Conservation (phyloP, 1,140 invertebrate genomes). For the Charaxes varanes region DNA sequence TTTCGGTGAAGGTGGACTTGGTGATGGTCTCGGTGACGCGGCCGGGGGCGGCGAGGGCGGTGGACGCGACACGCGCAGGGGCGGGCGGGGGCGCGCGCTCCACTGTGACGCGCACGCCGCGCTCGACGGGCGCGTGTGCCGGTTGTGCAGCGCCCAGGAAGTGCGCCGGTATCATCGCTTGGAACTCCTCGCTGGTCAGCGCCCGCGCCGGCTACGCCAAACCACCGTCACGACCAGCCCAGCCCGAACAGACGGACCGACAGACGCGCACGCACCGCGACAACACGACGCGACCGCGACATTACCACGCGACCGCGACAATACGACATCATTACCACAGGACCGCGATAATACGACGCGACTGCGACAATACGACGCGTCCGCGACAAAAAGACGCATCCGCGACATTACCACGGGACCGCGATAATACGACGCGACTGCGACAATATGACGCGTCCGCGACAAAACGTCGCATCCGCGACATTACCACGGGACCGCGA, state of each 20-base stretch:
- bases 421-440: too few species aligned
- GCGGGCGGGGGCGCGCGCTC: slow-evolving; percentile 72
- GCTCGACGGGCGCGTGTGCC: slow-evolving; percentile 27
- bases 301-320: too few species aligned
- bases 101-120: slow-evolving; percentile 73
- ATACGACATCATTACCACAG: too few species aligned
- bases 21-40: slow-evolving; percentile 94
- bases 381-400: too few species aligned
- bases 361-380: too few species aligned
- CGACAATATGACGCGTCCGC: too few species aligned
- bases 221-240: slow-evolving; percentile 70
- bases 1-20: slow-evolving; percentile 95
- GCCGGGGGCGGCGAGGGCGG: slow-evolving; percentile 87
- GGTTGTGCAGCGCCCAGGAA: slow-evolving; percentile 78
- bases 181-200: slow-evolving; percentile 93
- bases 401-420: too few species aligned
- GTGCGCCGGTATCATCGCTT: slow-evolving; percentile 93
- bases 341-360: too few species aligned
- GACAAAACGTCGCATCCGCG: too few species aligned
- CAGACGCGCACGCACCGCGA: neutral
- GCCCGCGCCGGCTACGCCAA: slow-evolving; percentile 81
- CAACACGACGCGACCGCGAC: too few species aligned
- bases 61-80: too few species aligned
- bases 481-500: too few species aligned
- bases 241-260: slow-evolving; percentile 34